Evolutionary conservation across 1,140 invertebrate species (phyloP), one percentile per base, ranked within the genome.

Genomic region (Drosophila orena): DNA sequence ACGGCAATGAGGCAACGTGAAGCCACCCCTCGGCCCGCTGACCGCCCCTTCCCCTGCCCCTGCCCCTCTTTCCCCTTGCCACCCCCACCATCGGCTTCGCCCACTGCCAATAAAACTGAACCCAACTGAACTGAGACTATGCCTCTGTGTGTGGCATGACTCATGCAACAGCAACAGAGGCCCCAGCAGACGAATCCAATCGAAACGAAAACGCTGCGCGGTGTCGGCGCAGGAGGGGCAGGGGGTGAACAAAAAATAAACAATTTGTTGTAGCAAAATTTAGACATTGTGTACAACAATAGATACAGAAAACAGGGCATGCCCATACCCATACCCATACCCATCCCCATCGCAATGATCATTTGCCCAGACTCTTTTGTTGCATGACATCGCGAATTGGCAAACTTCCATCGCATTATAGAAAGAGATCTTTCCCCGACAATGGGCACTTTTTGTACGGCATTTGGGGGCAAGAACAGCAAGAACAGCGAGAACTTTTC

Each of bases 211-310:
- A 64, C 54, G 50, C 14, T 22, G n/a, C 27, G 27, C 27, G 27
- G 27, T 10, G 27, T 7, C 10, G 8, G 27, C 8, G 27, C 2
- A 30, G 27, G 15, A 4, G 10, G 35, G 4, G 61, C 35, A 52
- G 37, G 24, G 34, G 37, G 12, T 14, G 4, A 38, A 38, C 37
- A 38, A 35, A 71, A 83, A 65, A 89, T 81, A 84, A 89, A 85
- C 79, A 77, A 90, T 90, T 90, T 89, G 80, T 90, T 89, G 77
- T 90, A 88, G 83, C 76, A 90, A 75, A 89, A 84, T 85, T 78
- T 90, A 78, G 84, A 88, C 79, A 57, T 68, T 83, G 71, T 73
- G 61, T 49, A 60, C 61, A 77, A 72, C 46, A 75, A 50, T 46
- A 71, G 55, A 72, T 72, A 85, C 83, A 81, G 53, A 81, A 77